A percentile compares a stretch with the other conserved stretches of the same genome.
These are phyloP conservation scores for Ondatra zibethicus DNA, from an alignment of 2,113 vertebrate genomes.

Conservation along the genomic window DNA sequence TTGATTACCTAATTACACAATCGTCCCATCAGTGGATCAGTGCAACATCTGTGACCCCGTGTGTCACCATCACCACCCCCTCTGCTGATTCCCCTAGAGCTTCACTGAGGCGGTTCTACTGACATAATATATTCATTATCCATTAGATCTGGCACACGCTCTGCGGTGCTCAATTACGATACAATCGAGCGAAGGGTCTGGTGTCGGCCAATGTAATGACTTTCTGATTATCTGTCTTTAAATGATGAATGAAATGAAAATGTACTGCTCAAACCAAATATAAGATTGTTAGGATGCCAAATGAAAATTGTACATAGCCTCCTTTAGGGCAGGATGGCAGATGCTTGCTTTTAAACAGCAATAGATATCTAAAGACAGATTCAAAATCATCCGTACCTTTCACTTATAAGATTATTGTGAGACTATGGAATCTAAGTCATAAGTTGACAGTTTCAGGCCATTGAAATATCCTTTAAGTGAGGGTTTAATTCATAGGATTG, in stretches of 20 bases:
- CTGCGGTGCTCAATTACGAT: conserved; percentile 94
- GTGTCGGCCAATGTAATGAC: conserved; percentile 97
- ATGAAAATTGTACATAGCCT: conserved; percentile 77
- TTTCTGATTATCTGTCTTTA: conserved; percentile 99
- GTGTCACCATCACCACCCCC: conserved; percentile 81
- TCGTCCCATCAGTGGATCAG: conserved; percentile 88
- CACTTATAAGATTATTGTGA: background rate
- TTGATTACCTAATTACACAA: conserved; percentile 91
- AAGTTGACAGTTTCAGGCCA: background rate
- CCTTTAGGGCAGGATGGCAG: conserved; percentile 68
- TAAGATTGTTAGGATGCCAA: conserved; percentile 86
- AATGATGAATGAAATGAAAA: conserved; percentile 99
- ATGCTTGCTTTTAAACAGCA: conserved; percentile 53
- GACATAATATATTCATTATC: conserved; percentile 92
- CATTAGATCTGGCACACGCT: conserved; percentile 90
- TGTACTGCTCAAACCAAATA: conserved; percentile 88
- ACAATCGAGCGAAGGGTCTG: conserved; percentile 90
- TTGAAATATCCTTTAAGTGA: background rate
- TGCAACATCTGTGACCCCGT: conserved; percentile 86
- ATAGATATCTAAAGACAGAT: conserved; percentile 55
- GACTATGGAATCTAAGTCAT: background rate
- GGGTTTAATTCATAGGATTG: conserved; percentile 48
- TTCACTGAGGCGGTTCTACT: conserved; percentile 84
- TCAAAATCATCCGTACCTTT: conserved; percentile 55
- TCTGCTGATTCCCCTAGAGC: conserved; percentile 83